These are phyloP conservation scores for Coenobita brevimanus DNA, from an alignment of 1,140 invertebrate species.

Conservation along the genomic window DNA sequence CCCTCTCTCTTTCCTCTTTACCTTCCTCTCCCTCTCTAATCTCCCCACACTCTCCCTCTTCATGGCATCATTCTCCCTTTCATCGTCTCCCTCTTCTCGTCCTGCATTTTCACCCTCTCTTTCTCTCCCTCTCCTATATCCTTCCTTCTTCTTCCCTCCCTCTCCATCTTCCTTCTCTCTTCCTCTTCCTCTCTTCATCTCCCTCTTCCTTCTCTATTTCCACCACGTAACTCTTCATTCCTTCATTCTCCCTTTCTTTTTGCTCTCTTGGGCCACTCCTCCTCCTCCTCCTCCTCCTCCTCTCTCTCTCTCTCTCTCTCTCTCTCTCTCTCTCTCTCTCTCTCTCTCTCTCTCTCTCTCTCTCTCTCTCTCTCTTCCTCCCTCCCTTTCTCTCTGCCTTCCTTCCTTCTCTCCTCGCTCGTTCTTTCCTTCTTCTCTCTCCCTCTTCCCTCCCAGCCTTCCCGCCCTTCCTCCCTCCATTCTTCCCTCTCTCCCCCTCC, in stretches of 20 bases:
- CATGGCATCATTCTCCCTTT: background rate
- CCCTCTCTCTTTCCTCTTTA: background rate
- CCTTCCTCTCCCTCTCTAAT: no score
- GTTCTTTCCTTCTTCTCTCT: background rate
- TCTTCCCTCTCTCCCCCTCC: background rate
- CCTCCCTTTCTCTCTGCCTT: no score
- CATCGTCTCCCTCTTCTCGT: background rate
- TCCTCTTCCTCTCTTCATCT: background rate
- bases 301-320: conserved; percentile 12
- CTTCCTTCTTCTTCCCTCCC: conserved; percentile 1
- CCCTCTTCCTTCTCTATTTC: no score
- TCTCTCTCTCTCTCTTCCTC: conserved; percentile 14
- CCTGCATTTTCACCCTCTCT: background rate
- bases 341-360: conserved; percentile 22
- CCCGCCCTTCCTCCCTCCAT: background rate
- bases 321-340: conserved; percentile 17
- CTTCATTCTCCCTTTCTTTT: background rate
- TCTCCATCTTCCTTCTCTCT: background rate
- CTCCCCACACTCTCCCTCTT: background rate
- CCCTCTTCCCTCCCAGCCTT: background rate
- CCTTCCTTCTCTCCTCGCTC: background rate
- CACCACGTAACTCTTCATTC: background rate
- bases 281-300: background rate
- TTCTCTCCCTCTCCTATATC: background rate
- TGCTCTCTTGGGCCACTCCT: no score